Evolutionary conservation across 2,888 invertebrate genomes (phyloP).

Genomic region (Capitulum mitella): DNA sequence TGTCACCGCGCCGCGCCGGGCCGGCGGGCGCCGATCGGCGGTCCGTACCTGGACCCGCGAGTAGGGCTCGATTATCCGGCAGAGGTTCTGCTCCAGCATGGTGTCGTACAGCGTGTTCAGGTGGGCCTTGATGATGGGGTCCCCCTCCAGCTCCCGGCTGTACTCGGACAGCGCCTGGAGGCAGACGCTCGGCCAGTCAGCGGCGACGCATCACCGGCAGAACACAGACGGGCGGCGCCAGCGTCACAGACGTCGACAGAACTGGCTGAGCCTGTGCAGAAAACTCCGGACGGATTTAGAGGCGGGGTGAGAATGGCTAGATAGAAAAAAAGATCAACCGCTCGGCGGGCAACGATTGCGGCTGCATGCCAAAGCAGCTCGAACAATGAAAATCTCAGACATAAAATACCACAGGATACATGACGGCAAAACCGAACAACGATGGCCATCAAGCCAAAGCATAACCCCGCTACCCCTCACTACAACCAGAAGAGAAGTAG

Average conservation of each 20-base stretch:
- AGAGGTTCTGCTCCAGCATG: conserved; percentile 98
- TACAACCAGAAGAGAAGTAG: background rate
- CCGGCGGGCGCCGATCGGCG: too few relatives aligned
- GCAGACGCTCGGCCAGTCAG: background rate
- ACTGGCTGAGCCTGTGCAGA: too few relatives aligned
- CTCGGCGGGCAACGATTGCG: too few relatives aligned
- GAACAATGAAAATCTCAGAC: too few relatives aligned
- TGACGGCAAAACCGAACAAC: background rate
- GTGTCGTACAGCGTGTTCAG: conserved; percentile 94
- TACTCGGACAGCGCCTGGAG: conserved; percentile 69
- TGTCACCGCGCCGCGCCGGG: too few relatives aligned
- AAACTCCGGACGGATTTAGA: too few relatives aligned
- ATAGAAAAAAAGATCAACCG: too few relatives aligned
- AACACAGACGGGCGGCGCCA: too few relatives aligned
- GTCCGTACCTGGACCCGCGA: conserved; percentile 73
- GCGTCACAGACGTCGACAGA: too few relatives aligned
- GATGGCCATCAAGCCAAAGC: background rate
- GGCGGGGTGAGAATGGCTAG: too few relatives aligned
- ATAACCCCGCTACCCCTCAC: background rate
- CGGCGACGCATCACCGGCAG: background rate
- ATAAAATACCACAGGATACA: too few relatives aligned
- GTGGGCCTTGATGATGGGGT: conserved; percentile 94
- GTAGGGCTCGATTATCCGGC: conserved; percentile 97
- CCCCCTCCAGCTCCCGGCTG: conserved; percentile 83
- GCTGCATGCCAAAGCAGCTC: too few relatives aligned